phyloP scores from a whole-genome alignment of 1,140 invertebrate genomes.

The Lerema accius region DNA sequence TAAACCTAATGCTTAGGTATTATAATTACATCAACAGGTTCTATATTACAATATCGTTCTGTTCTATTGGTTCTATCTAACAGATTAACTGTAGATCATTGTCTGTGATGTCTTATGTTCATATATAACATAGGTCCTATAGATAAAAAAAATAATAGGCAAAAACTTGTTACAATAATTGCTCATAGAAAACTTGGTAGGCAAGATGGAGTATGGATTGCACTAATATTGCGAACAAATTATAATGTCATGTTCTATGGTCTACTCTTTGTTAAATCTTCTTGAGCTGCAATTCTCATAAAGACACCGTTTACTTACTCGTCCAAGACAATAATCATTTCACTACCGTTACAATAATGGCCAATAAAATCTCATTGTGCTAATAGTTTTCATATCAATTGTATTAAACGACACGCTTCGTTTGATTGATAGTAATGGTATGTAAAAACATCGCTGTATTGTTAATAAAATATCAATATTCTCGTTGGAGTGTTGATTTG shows the following conservation, averaged over 20 bases:
- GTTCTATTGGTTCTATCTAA: too few relatives aligned
- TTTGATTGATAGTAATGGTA: slow-evolving; percentile 46
- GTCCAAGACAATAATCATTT: slow-evolving; percentile 17
- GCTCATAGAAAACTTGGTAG: too few relatives aligned
- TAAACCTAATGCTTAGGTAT: not conserved
- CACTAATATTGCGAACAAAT: too few relatives aligned
- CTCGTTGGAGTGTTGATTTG: slow-evolving; percentile 13
- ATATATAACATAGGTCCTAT: too few relatives aligned
- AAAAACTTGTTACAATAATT: too few relatives aligned
- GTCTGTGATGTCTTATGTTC: too few relatives aligned
- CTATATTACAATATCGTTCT: not conserved
- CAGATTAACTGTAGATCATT: too few relatives aligned
- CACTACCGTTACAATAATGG: slow-evolving; percentile 30
- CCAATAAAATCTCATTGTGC: slow-evolving; percentile 48
- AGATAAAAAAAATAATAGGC: too few relatives aligned
- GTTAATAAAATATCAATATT: slow-evolving; percentile 22
- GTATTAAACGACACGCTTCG: slow-evolving; percentile 35
- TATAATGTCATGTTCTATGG: too few relatives aligned
- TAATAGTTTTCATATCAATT: slow-evolving; percentile 47
- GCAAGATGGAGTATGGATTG: too few relatives aligned
- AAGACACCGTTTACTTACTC: not conserved
- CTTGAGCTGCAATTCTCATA: not conserved
- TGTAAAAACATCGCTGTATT: slow-evolving; percentile 20
- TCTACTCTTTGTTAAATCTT: not conserved
- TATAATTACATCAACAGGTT: not conserved